phyloP scores from a whole-genome alignment of 2,797 vertebrate species.

The Sebastiscus tertius region DNA sequence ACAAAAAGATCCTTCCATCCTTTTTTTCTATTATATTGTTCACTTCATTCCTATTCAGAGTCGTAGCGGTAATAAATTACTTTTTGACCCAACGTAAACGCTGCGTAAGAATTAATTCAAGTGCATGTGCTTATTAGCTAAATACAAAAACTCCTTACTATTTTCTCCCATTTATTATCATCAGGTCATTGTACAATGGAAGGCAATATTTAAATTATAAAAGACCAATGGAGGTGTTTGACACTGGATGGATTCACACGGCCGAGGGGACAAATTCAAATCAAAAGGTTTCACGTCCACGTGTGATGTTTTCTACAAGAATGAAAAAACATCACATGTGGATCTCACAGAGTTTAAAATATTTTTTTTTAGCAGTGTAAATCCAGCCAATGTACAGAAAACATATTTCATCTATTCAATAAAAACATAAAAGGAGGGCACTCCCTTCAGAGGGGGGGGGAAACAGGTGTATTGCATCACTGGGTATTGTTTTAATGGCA shows the following conservation, averaged over 20 bases:
- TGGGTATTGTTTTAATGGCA: constrained; percentile 66
- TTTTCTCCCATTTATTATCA: constrained; percentile 79
- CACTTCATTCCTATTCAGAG: not conserved
- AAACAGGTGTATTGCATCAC: constrained; percentile 68
- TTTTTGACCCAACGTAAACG: not conserved
- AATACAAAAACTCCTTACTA: constrained; percentile 10
- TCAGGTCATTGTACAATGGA: constrained; percentile 78
- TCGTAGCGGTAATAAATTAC: not conserved
- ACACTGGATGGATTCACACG: constrained; percentile 57
- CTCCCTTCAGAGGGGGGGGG: constrained; percentile 47
- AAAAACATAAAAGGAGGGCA: constrained; percentile 52
- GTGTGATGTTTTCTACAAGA: constrained; percentile 8
- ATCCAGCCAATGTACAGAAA: constrained; percentile 59
- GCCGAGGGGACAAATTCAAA: constrained; percentile 9
- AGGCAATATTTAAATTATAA: constrained; percentile 84
- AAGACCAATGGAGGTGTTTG: constrained; percentile 65
- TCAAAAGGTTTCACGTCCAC: not conserved
- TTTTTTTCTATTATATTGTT: not conserved
- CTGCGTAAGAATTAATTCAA: not conserved
- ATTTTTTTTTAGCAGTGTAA: constrained; percentile 27
- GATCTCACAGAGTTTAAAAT: not conserved
- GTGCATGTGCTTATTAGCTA: not conserved
- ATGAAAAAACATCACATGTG: constrained; percentile 35
- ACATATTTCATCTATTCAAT: constrained; percentile 49
- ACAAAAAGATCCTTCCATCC: not conserved